Conservation (phyloP, 2,888 invertebrate genomes). For the Diarsia mendica region DNA sequence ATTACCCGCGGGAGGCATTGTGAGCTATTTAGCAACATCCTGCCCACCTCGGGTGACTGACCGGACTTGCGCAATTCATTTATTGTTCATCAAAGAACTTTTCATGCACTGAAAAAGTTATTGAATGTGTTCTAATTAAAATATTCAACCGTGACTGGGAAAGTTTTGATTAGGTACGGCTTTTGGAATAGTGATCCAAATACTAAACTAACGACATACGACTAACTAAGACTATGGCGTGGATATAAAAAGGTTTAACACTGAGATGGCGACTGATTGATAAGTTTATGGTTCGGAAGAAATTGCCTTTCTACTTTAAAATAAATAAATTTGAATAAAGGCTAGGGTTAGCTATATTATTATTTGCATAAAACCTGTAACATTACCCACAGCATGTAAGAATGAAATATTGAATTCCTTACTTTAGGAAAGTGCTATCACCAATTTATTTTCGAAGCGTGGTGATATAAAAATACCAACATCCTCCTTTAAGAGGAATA, state of each 20-base stretch:
- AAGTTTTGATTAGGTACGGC: not conserved
- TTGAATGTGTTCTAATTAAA: constrained; percentile 40
- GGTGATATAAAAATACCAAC: not conserved
- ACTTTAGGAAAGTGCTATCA: not conserved
- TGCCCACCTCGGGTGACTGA: constrained; percentile 68
- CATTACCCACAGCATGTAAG: too few species aligned
- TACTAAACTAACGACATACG: too few species aligned
- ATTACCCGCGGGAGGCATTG: constrained; percentile 75
- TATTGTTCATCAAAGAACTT: constrained; percentile 50
- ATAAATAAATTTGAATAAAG: too few species aligned
- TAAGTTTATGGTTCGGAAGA: not conserved
- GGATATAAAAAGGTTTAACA: not conserved
- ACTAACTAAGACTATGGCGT: not conserved
- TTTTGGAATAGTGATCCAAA: too few species aligned
- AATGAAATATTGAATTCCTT: too few species aligned
- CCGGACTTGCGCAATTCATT: constrained; percentile 60
- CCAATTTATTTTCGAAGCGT: not conserved
- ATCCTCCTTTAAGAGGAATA: too few species aligned
- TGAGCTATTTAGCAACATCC: constrained; percentile 75
- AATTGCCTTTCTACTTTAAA: too few species aligned
- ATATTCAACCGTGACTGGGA: constrained; percentile 6
- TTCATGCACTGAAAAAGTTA: constrained; percentile 54
- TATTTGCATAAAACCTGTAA: too few species aligned
- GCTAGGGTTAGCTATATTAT: too few species aligned
- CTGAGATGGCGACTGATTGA: not conserved